Percentiles rank a stretch among this genome's conserved stretches.
Conservation (phyloP, 2,113 vertebrate species). For the Stegastes partitus region DNA sequence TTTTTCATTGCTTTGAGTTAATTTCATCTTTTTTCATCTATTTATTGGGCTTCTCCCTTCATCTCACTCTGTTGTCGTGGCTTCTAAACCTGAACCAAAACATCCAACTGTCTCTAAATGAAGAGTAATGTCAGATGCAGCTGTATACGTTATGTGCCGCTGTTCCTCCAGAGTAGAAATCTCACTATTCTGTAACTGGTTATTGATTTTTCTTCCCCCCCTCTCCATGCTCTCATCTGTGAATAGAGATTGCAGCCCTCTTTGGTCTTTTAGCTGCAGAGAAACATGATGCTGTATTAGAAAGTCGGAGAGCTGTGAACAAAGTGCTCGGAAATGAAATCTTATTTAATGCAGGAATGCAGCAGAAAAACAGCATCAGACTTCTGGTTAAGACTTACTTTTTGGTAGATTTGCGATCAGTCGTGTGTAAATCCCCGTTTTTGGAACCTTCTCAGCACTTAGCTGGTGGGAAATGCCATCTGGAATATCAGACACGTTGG, state of each 20-base stretch:
- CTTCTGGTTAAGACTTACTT: no score
- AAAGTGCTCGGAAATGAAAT: neutral
- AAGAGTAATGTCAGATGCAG: conserved; percentile 2
- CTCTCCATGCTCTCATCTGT: neutral
- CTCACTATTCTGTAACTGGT: neutral
- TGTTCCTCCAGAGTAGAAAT: neutral
- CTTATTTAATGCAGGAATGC: neutral
- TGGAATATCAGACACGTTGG: no score
- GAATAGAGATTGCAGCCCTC: neutral
- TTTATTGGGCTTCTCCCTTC: no score
- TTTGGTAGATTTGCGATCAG: no score
- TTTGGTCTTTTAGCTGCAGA: neutral
- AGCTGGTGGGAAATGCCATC: no score
- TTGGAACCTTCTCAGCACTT: no score
- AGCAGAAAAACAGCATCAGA: neutral
- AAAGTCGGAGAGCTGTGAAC: neutral
- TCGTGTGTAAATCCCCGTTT: no score
- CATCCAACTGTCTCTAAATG: neutral
- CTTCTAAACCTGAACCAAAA: neutral
- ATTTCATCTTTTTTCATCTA: no score
- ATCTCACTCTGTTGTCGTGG: no score
- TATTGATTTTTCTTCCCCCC: neutral
- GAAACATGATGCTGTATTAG: neutral
- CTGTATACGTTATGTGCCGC: neutral
- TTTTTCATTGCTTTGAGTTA: no score